These are phyloP conservation scores for Gymnarchus niloticus DNA, from an alignment of 2,113 vertebrate genomes.

Conservation along the genomic window DNA sequence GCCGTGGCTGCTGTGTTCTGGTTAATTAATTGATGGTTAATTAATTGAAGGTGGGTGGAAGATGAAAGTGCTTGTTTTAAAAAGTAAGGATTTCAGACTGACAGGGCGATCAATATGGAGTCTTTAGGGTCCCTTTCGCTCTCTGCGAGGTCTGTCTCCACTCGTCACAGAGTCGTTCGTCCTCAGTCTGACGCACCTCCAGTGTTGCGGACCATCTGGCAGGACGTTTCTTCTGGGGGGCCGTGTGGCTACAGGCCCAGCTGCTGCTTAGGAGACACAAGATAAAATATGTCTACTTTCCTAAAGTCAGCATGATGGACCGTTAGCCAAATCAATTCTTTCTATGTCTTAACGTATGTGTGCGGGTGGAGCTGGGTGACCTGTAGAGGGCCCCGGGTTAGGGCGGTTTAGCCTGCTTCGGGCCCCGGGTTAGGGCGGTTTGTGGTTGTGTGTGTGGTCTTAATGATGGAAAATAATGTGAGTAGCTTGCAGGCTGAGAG, in stretches of 20 bases:
- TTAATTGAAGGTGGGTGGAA: conserved; percentile 16
- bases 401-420: background rate
- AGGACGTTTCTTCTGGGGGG: background rate
- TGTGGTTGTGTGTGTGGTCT: background rate
- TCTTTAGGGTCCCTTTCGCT: conserved; percentile 31
- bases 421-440: background rate
- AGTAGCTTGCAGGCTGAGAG: background rate
- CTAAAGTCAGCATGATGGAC: background rate
- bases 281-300: too few relatives aligned
- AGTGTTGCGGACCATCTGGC: background rate
- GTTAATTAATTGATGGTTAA: background rate
- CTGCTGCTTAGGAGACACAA: too few relatives aligned
- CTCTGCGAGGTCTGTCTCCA: background rate
- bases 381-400: background rate
- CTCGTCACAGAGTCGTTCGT: background rate
- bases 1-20: background rate
- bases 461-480: background rate
- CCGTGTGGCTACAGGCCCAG: background rate
- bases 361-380: background rate
- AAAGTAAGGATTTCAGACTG: conserved; percentile 40
- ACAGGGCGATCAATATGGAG: conserved; percentile 46
- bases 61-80: conserved; percentile 56
- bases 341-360: background rate
- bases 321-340: background rate
- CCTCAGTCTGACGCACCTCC: background rate